Percentiles rank a stretch among this genome's conserved stretches.
Evolutionary conservation across 2,888 invertebrate genomes (phyloP).

Genomic region (Dicyrtomina minuta): DNA sequence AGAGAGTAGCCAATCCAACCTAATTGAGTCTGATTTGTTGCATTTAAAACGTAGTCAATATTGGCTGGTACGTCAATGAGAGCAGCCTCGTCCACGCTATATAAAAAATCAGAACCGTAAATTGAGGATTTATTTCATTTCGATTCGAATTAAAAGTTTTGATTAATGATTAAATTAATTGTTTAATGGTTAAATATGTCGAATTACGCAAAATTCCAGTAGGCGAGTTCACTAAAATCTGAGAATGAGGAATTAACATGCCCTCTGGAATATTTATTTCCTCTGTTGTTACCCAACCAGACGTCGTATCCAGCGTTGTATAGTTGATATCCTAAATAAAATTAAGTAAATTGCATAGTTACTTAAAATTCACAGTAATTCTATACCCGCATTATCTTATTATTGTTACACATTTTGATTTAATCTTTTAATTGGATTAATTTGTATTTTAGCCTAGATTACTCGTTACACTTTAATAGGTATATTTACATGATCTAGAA

Average conservation of each 20-base stretch:
- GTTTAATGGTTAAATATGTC: no score
- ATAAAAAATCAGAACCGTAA: no score
- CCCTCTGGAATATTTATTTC: conserved; percentile 3
- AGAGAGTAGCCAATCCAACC: not conserved
- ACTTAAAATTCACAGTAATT: no score
- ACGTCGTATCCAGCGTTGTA: conserved; percentile 13
- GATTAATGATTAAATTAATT: not conserved
- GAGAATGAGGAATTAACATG: not conserved
- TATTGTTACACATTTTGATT: no score
- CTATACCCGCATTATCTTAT: no score
- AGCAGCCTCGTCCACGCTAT: not conserved
- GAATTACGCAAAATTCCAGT: conserved; percentile 18
- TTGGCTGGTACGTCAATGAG: not conserved
- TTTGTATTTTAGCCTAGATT: no score
- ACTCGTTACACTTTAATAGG: no score
- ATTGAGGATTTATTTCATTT: no score
- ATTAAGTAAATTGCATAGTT: no score
- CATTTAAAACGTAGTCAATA: conserved; percentile 1
- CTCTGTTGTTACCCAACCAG: conserved; percentile 5
- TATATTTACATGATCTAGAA: no score
- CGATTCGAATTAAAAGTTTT: no score
- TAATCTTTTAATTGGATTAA: no score
- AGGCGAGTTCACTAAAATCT: not conserved
- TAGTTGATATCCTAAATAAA: not conserved
- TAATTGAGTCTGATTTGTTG: not conserved